Evolutionary conservation across 2,888 invertebrate genomes (phyloP), one percentile per base, ranked within the genome.

Genomic region (Apodemia duryi): DNA sequence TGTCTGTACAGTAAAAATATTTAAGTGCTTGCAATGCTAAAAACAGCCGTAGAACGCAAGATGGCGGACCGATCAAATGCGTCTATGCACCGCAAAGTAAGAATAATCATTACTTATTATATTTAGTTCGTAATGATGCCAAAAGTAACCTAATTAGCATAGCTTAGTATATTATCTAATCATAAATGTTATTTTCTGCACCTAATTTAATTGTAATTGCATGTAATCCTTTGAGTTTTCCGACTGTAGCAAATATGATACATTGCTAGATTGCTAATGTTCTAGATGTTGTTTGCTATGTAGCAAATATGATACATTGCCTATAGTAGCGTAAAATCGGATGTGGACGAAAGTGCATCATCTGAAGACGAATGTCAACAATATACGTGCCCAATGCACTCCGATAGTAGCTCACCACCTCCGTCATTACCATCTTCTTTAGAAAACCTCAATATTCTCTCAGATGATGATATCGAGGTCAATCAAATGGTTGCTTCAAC

Each of bases 381-480:
- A 43, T 57, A 11, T 28, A 13, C 10, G 32, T 66, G 65, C 63
- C 63, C 63, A 64, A 60, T 63, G 57, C 21, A 67, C 67, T 69
- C 66, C 52, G 66, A 67, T 63, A 67, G 66, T 52, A 67, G 69
- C 67, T 69, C 69, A 67, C 67, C 68, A 63, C 67, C 68, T 65
- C 66, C 66, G 61, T 66, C 68, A 65, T 63, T 69, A 64, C 67
- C 67, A 54, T 70, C 67, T 65, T 69, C 65, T 35, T 57, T 68
- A 61, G 63, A 66, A 64, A 66, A 68, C 46, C 60, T 68, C 38
- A 65, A 65, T 41, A 65, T 69, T 41, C 32, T 68, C 28, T 63
- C 66, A 35, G 65, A 62, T 62, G 65, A 65, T 52, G 54, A 65
- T 52, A 62, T 41, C 62, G 65, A 65, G 10, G 41, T 63, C 13